A percentile compares a stretch with the other conserved stretches of the same genome.
These are phyloP conservation scores for Zaprionus lachaisei DNA, from an alignment of 1,140 invertebrate genomes.

Conservation along the genomic window DNA sequence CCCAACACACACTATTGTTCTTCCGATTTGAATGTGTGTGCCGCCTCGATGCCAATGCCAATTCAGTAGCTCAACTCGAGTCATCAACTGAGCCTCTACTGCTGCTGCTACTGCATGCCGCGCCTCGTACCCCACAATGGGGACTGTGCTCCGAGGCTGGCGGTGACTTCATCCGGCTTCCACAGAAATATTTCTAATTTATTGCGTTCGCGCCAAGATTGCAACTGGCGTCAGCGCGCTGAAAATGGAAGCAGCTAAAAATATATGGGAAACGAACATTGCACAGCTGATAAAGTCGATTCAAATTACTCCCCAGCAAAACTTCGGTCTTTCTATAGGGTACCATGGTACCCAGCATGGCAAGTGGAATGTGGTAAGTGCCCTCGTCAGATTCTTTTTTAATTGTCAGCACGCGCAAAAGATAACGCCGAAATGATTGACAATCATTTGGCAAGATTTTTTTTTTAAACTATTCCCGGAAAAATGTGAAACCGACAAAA, in stretches of 20 bases:
- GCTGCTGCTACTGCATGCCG: not conserved
- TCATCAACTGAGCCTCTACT: conserved; percentile 9
- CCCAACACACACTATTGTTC: conserved; percentile 13
- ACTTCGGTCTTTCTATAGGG: not conserved
- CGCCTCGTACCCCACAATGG: not conserved
- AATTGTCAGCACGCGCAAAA: not conserved
- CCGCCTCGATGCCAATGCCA: conserved; percentile 30
- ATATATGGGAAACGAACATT: not conserved
- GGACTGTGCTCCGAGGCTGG: not conserved
- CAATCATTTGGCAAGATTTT: not conserved
- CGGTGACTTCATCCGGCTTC: conserved; percentile 54
- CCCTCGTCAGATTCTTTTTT: conserved; percentile 1
- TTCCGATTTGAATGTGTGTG: not conserved
- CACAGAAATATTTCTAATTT: conserved; percentile 46
- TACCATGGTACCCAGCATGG: not conserved
- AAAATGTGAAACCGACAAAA: not conserved
- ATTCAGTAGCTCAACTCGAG: conserved; percentile 9
- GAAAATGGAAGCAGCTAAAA: conserved; percentile 22
- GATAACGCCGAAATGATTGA: not conserved
- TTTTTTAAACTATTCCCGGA: not conserved
- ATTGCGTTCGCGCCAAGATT: conserved; percentile 30
- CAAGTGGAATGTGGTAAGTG: not conserved
- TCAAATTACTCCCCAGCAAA: not conserved
- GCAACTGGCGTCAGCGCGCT: conserved; percentile 40
- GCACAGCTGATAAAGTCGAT: conserved; percentile 20